Base-by-base conservation (phyloP, 1,140 invertebrate species). In the Penaeus chinensis region DNA sequence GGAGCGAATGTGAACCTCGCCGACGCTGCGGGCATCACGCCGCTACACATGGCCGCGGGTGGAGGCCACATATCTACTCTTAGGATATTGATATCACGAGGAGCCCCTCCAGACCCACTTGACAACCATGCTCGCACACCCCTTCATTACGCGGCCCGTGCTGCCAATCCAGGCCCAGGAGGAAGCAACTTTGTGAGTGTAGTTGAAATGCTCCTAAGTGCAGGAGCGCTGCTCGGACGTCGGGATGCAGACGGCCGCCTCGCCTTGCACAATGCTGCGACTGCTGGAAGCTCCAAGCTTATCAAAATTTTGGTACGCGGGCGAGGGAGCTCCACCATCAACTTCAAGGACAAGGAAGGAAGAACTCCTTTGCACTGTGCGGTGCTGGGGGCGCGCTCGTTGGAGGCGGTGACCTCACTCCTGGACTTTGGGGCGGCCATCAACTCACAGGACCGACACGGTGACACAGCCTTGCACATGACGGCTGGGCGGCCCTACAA, bases 391-490 rank as follows among this genome's bases (percentile, higher is more conserved):
- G 94, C 95, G 2, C 92, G 95, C 60, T 95, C 95, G n/a, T 66
- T 90, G 19, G 88, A 83, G 16, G 83, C 82, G 47, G 85, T 91
- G 47, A 80, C 79, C 24, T 60, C 78, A n/a, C 65, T 89, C 54
- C 77, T 90, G 54, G 54, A 89, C 89, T 95, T 95, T 93, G 95
- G 95, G 8, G 95, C 96, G 11, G 95, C 96, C 90, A 95, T 97
- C 0, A 97, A 98, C 91, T 94, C 95, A 71, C 95, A 96, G 90
- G 97, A 98, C 90, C 95, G 96, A 88, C 97, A 97, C 90, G 97
- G 97, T 0, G 97, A 97, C 91, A 97, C 96, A 0, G 96, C 97
- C 1, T 92, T 98, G 22, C 97, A 98, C 91, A 94, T 98, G 76
- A 96, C 96, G 8, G 96, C 96, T 7, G 92, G 96, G 0, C 96